These are phyloP conservation scores for Odontesthes bonariensis DNA, from an alignment of 2,113 vertebrate species.

Conservation along the genomic window DNA sequence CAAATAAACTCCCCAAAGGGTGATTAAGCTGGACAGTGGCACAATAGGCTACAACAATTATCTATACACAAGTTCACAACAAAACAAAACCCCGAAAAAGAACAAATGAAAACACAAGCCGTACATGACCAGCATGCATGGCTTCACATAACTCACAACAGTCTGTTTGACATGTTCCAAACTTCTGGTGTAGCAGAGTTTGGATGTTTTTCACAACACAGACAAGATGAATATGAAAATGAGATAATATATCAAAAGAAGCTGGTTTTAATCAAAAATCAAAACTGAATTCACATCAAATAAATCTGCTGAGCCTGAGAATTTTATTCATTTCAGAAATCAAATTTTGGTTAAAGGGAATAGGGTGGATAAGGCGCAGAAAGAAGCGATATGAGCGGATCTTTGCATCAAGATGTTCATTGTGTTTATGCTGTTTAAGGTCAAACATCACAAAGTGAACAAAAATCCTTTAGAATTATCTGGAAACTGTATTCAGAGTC, in stretches of 20 bases:
- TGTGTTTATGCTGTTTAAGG: constrained; percentile 12
- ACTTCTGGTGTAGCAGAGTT: constrained; percentile 42
- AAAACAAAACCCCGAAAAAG: constrained; percentile 81
- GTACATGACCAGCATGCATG: constrained; percentile 96
- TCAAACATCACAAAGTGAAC: constrained; percentile 29
- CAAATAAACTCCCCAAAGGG: constrained; percentile 82
- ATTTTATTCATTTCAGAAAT: constrained; percentile 20
- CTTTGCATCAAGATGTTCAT: constrained; percentile 2
- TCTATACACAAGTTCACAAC: constrained; percentile 83
- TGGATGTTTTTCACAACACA: constrained; percentile 82
- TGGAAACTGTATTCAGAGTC: constrained; percentile 21
- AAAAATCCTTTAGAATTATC: constrained; percentile 30
- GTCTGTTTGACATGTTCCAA: constrained; percentile 64
- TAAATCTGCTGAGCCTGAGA: constrained; percentile 18
- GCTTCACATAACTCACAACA: constrained; percentile 84
- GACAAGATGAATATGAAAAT: constrained; percentile 85
- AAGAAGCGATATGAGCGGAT: background rate
- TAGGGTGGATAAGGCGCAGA: constrained; percentile 29
- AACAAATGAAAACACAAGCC: constrained; percentile 79
- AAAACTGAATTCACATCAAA: constrained; percentile 36
- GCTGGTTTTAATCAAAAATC: constrained; percentile 10
- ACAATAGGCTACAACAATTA: constrained; percentile 42
- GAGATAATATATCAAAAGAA: constrained; percentile 71
- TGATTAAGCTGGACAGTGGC: constrained; percentile 75
- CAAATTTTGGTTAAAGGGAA: constrained; percentile 3